Percentiles rank a stretch among this genome's conserved stretches.
These are phyloP conservation scores for Daboia siamensis DNA, from an alignment of 2,113 vertebrate species.

Conservation along the genomic window DNA sequence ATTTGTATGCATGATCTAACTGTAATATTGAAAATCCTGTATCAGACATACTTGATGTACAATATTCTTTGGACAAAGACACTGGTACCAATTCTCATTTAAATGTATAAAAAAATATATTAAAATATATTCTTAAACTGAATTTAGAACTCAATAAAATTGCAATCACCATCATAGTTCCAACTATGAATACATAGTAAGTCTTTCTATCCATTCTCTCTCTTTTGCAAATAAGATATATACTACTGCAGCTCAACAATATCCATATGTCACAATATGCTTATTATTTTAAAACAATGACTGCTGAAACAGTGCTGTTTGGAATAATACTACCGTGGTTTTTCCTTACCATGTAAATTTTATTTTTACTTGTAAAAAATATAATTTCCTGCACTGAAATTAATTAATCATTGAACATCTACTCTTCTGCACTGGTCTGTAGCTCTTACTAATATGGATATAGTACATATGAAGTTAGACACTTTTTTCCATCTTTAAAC, in stretches of 20 bases:
- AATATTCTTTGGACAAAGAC: conserved; percentile 48
- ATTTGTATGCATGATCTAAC: conserved; percentile 66
- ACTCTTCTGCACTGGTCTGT: conserved; percentile 49
- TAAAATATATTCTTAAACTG: conserved; percentile 17
- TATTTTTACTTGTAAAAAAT: conserved; percentile 39
- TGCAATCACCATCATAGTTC: not conserved
- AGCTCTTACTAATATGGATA: conserved; percentile 43
- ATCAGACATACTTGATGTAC: conserved; percentile 45
- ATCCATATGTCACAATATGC: conserved; percentile 5
- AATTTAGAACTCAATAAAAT: conserved; percentile 16
- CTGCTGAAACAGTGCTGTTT: conserved; percentile 32
- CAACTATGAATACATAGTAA: not conserved
- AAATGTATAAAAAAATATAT: conserved; percentile 29
- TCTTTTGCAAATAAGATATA: conserved; percentile 5
- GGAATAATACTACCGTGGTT: conserved; percentile 21
- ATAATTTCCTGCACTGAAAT: conserved; percentile 55
- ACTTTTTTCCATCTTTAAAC: conserved; percentile 51
- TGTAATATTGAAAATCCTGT: conserved; percentile 43
- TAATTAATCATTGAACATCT: conserved; percentile 45
- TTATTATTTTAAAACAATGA: conserved; percentile 37
- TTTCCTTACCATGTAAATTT: conserved; percentile 10
- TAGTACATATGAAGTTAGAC: conserved; percentile 40
- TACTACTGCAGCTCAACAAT: conserved; percentile 25
- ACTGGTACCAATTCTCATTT: conserved; percentile 40
- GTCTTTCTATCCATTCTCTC: conserved; percentile 25